Conservation (phyloP, 2,888 invertebrate species). For the Antitype chi region DNA sequence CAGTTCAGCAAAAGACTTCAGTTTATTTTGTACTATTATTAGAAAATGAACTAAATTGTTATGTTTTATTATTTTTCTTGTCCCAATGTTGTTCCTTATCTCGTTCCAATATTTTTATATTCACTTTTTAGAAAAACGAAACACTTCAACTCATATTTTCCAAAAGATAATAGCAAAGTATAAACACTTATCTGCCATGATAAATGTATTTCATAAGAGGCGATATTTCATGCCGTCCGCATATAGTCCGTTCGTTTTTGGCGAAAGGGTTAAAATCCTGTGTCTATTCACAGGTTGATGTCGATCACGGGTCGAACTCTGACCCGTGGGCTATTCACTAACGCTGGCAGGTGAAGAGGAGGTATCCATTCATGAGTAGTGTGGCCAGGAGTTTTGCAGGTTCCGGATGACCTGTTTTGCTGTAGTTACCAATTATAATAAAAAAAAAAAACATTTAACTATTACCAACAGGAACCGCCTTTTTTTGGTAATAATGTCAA, state of each 20-base stretch:
- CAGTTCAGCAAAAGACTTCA: background rate
- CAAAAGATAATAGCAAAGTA: slow-evolving; percentile 6
- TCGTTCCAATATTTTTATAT: background rate
- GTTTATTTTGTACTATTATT: background rate
- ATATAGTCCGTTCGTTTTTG: slow-evolving; percentile 43
- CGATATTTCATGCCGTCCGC: slow-evolving; percentile 24
- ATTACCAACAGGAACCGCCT: too few species aligned
- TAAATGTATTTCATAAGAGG: slow-evolving; percentile 31
- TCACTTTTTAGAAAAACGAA: background rate
- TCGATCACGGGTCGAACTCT: slow-evolving; percentile 68
- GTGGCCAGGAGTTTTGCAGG: slow-evolving; percentile 34
- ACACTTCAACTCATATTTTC: background rate
- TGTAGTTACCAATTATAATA: background rate
- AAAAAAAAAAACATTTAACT: too few species aligned
- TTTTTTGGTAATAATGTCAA: too few species aligned
- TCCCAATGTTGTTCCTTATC: background rate
- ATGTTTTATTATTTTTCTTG: background rate
- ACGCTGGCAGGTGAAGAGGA: slow-evolving; percentile 69
- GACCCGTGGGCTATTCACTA: slow-evolving; percentile 71
- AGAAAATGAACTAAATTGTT: background rate
- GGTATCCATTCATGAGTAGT: slow-evolving; percentile 69
- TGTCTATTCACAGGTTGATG: slow-evolving; percentile 69
- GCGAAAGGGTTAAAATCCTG: slow-evolving; percentile 67
- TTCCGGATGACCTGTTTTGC: background rate
- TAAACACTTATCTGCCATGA: slow-evolving; percentile 32